phyloP scores from a whole-genome alignment of 2,797 vertebrate genomes.

The Corythornis leucogaster region DNA sequence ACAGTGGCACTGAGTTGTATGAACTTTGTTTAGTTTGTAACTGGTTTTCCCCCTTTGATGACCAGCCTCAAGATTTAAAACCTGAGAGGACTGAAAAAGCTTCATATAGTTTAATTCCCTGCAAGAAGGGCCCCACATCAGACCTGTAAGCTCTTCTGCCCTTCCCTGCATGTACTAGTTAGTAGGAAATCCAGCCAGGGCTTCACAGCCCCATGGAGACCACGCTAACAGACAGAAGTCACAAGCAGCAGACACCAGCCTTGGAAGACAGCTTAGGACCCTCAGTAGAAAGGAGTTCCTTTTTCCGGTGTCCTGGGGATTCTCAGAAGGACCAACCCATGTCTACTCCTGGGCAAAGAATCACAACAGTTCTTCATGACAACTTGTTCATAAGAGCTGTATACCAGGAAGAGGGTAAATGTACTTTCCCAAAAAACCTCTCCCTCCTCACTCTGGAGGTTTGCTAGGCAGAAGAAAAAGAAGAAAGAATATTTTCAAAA shows the following conservation, averaged over 20 bases:
- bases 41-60: background rate
- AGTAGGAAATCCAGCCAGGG: background rate
- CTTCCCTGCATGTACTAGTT: background rate
- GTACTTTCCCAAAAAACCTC: background rate
- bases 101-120: background rate
- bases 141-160: background rate
- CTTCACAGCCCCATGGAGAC: fast-evolving
- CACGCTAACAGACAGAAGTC: background rate
- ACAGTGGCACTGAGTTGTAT: background rate
- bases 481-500: background rate
- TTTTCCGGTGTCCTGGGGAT: background rate
- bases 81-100: background rate
- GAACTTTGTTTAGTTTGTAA: background rate
- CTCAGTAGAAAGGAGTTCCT: background rate
- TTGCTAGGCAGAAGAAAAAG: background rate
- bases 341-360: background rate
- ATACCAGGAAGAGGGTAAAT: background rate
- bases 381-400: background rate
- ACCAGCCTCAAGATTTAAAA: background rate
- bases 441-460: background rate
- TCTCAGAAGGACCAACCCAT: background rate
- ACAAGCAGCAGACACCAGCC: background rate
- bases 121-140: background rate
- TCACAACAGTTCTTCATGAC: background rate
- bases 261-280: background rate